A percentile compares a stretch with the other conserved stretches of the same genome.
These are phyloP conservation scores for Oopsacas minuta DNA, from an alignment of 37 sponge, comb jelly and placozoan species.

Conservation along the genomic window DNA sequence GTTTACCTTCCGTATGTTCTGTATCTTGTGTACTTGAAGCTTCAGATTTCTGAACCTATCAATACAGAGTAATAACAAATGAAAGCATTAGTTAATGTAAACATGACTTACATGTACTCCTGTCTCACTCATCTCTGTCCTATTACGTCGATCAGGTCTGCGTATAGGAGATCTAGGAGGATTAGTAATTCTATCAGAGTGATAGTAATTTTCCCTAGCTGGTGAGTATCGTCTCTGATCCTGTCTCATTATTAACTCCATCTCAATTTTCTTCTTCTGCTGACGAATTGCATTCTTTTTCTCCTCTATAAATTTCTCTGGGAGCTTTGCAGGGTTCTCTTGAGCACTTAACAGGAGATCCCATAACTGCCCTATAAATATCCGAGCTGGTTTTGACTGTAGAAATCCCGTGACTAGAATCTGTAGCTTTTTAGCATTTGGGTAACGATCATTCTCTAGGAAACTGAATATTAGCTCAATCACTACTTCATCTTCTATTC, in stretches of 20 bases:
- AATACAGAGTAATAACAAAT: neutral
- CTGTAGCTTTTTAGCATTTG: slow-evolving; percentile 79
- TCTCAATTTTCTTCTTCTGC: slow-evolving; percentile 44
- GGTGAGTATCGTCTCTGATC: neutral
- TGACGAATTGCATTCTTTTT: slow-evolving; percentile 84
- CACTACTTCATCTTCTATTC: slow-evolving; percentile 82
- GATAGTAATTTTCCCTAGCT: neutral
- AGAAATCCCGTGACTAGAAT: slow-evolving; percentile 85
- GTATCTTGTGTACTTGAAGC: neutral
- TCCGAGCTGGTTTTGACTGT: slow-evolving; percentile 68
- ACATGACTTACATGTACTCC: neutral
- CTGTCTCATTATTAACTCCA: neutral
- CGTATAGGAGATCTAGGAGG: neutral
- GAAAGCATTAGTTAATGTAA: neutral
- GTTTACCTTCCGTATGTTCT: neutral
- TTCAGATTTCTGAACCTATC: slow-evolving; percentile 11
- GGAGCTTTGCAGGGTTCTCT: slow-evolving; percentile 45
- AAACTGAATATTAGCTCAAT: slow-evolving; percentile 87
- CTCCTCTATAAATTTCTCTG: slow-evolving; percentile 63
- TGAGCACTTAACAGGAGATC: slow-evolving; percentile 74
- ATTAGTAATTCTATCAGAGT: neutral
- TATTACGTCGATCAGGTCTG: neutral
- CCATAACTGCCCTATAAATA: slow-evolving; percentile 93
- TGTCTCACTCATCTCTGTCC: neutral
- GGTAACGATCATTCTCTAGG: slow-evolving; percentile 60